Conservation (phyloP, 2,888 invertebrate genomes). For the Eristalis pertinax region DNA sequence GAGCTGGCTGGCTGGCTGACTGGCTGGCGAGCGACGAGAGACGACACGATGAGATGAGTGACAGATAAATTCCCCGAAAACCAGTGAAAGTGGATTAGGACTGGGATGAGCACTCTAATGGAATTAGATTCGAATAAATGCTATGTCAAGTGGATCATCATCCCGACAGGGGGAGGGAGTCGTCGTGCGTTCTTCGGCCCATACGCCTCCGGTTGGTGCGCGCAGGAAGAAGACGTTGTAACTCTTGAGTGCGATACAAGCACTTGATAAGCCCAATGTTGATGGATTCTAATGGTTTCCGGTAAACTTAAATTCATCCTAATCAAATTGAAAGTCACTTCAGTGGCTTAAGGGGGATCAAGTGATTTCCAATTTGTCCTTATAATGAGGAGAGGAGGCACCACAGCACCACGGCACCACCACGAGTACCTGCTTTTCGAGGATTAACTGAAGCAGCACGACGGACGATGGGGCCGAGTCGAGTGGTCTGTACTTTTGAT, state of each 20-base stretch:
- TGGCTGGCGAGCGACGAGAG: neutral
- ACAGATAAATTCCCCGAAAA: slow-evolving; percentile 12
- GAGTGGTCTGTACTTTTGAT: neutral
- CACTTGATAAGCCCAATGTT: neutral
- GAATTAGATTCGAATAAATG: slow-evolving; percentile 34
- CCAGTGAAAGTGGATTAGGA: slow-evolving; percentile 35
- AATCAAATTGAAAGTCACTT: neutral
- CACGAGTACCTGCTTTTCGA: neutral
- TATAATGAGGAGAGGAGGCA: neutral
- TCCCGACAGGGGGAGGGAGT: neutral
- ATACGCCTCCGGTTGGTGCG: neutral
- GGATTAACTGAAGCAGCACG: neutral
- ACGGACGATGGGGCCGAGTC: neutral
- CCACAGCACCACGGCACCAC: neutral
- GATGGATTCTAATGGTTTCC: neutral
- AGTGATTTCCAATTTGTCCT: neutral
- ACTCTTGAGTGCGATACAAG: neutral
- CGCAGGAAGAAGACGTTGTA: neutral
- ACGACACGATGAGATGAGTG: neutral
- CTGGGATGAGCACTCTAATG: slow-evolving; percentile 38
- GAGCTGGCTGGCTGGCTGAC: neutral
- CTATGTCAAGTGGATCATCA: slow-evolving; percentile 19
- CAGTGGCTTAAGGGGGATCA: neutral
- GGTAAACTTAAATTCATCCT: neutral
- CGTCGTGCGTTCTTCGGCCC: neutral